Evolutionary conservation across 35 echinoderm and acorn worm genomes (phyloP).

Genomic region (Anneissia japonica): DNA sequence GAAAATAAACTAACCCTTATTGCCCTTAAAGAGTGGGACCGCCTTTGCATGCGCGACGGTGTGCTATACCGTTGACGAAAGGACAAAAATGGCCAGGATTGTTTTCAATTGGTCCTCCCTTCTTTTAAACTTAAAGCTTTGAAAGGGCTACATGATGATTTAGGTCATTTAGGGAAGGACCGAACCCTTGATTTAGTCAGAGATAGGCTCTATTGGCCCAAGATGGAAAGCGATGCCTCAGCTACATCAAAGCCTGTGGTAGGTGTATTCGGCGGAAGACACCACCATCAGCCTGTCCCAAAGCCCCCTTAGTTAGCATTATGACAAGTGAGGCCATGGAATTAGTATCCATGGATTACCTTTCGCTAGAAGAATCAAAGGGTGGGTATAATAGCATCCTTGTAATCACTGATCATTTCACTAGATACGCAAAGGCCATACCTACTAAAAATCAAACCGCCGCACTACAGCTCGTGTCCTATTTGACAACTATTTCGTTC

Average conservation of each 20-base stretch:
- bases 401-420: conserved; percentile 46
- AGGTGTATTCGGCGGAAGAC: conserved; percentile 33
- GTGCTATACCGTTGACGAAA: conserved; percentile 15
- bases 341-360: conserved; percentile 36
- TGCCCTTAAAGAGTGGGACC: conserved; percentile 11
- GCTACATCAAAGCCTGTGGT: conserved; percentile 9
- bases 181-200: conserved; percentile 27
- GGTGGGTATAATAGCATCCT: conserved; percentile 33
- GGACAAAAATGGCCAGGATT: background rate
- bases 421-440: conserved; percentile 17
- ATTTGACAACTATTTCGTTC: conserved; percentile 37
- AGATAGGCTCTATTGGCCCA: conserved; percentile 36
- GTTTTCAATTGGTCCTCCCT: conserved; percentile 4
- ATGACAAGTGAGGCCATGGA: conserved; percentile 13
- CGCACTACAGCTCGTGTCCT: conserved; percentile 22
- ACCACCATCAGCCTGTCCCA: background rate
- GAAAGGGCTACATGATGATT: conserved; percentile 1
- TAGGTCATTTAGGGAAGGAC: conserved; percentile 26
- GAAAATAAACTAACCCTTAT: too few species aligned
- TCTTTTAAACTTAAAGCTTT: background rate
- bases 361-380: conserved; percentile 31
- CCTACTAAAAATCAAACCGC: conserved; percentile 39
- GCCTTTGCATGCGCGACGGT: conserved; percentile 10
- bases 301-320: conserved; percentile 14
- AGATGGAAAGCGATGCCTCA: conserved; percentile 5